phyloP scores from a whole-genome alignment of 2,888 invertebrate species.

The Cepaea hortensis region DNA sequence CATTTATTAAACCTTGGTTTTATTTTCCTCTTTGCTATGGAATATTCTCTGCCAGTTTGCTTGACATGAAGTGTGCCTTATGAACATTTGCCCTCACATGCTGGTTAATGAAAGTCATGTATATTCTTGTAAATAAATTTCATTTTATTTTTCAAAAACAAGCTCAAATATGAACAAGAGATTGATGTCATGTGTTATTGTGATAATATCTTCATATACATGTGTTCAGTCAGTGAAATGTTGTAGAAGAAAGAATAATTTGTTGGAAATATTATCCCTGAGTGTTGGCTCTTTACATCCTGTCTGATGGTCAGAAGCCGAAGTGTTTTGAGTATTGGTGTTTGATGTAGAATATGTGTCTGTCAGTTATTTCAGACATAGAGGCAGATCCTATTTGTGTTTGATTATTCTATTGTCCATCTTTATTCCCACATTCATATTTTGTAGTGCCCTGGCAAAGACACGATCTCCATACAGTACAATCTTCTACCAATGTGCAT shows the following conservation, averaged over 20 bases:
- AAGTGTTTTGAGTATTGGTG: too few relatives aligned
- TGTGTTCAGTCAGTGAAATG: neutral
- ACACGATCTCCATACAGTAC: too few relatives aligned
- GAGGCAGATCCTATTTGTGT: neutral
- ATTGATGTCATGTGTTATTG: neutral
- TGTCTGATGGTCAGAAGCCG: neutral
- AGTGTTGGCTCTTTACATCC: neutral
- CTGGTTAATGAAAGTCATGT: constrained; percentile 12
- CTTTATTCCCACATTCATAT: too few relatives aligned
- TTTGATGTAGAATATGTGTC: too few relatives aligned
- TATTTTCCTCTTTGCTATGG: too few relatives aligned
- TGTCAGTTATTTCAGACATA: too few relatives aligned
- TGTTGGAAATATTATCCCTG: neutral
- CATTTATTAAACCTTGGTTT: too few relatives aligned
- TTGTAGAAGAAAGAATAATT: neutral
- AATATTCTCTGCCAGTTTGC: neutral
- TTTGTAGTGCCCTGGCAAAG: too few relatives aligned
- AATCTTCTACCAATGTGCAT: too few relatives aligned
- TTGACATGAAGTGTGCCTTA: constrained; percentile 1
- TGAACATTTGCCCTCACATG: neutral
- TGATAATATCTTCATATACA: neutral
- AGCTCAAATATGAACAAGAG: constrained; percentile 34
- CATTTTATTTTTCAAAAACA: neutral
- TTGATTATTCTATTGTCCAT: neutral
- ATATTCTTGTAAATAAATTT: constrained; percentile 28